Evolutionary conservation across 1,140 invertebrate genomes (phyloP).

Genomic region (Leucophenga varia): DNA sequence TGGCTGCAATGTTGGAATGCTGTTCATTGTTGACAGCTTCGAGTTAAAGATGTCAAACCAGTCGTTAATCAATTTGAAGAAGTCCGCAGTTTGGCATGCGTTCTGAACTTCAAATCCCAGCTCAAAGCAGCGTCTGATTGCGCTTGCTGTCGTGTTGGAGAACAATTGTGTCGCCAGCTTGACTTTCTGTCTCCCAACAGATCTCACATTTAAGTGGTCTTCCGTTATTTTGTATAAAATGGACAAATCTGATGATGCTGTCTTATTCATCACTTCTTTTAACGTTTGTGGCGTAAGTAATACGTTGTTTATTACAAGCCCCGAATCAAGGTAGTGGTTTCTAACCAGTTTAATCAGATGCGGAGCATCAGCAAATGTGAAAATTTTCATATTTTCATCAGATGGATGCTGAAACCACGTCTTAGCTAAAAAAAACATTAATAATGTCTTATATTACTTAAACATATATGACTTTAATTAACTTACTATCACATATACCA

Average conservation of each 20-base stretch:
- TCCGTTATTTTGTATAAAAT: conserved; percentile 9
- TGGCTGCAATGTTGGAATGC: background rate
- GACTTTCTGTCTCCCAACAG: background rate
- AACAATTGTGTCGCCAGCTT: conserved; percentile 8
- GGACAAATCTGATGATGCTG: conserved; percentile 2
- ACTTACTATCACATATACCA: too few species aligned
- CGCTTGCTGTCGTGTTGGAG: conserved; percentile 3
- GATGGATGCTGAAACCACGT: too few species aligned
- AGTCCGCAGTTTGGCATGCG: conserved; percentile 9
- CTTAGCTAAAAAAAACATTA: too few species aligned
- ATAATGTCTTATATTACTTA: too few species aligned
- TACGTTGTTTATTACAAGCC: too few species aligned
- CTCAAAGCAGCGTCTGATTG: conserved; percentile 2
- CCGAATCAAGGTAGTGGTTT: too few species aligned
- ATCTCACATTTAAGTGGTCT: background rate
- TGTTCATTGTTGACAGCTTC: background rate
- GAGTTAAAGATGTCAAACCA: conserved; percentile 12
- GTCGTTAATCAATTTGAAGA: conserved; percentile 2
- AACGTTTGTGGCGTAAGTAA: too few species aligned
- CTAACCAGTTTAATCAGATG: too few species aligned
- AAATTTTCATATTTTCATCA: too few species aligned
- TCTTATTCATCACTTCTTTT: conserved; percentile 3
- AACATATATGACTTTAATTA: too few species aligned
- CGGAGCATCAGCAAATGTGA: too few species aligned
- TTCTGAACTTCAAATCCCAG: conserved; percentile 2